Evolutionary conservation across 1,140 invertebrate genomes (phyloP).

Genomic region (Akabosia matsudoensis): DNA sequence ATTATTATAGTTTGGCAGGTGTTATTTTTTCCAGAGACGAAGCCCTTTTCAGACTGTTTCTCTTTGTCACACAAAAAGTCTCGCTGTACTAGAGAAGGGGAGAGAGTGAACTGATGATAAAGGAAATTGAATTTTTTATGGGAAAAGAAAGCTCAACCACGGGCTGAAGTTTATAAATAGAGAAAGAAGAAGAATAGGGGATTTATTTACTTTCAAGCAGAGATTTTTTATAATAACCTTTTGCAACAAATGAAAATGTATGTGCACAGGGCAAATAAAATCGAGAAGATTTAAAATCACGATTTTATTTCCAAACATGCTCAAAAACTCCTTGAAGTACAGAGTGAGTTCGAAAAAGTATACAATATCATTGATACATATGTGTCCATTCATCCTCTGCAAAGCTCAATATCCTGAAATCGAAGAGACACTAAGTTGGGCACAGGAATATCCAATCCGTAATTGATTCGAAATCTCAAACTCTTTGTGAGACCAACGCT

Average conservation of each 20-base stretch:
- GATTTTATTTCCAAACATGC: too few species aligned
- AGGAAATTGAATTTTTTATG: background rate
- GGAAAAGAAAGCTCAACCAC: background rate
- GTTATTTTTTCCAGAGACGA: constrained; percentile 32
- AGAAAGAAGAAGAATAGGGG: background rate
- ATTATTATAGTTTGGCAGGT: constrained; percentile 30
- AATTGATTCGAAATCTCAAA: constrained; percentile 26
- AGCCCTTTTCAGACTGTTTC: background rate
- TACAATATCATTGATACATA: background rate
- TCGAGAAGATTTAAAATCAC: too few species aligned
- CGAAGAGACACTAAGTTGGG: background rate
- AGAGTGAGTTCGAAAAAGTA: too few species aligned
- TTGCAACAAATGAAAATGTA: too few species aligned
- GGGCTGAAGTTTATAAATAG: background rate
- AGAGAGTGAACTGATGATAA: background rate
- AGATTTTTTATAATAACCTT: background rate
- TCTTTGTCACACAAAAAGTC: background rate
- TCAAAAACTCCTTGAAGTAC: too few species aligned
- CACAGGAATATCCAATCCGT: background rate
- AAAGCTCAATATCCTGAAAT: constrained; percentile 20
- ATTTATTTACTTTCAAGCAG: background rate
- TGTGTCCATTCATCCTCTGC: background rate
- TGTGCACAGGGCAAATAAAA: too few species aligned
- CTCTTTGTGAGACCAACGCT: background rate
- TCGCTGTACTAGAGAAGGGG: background rate